These are phyloP conservation scores for Okapia johnstoni DNA, from an alignment of 2,113 vertebrate genomes.

Conservation along the genomic window DNA sequence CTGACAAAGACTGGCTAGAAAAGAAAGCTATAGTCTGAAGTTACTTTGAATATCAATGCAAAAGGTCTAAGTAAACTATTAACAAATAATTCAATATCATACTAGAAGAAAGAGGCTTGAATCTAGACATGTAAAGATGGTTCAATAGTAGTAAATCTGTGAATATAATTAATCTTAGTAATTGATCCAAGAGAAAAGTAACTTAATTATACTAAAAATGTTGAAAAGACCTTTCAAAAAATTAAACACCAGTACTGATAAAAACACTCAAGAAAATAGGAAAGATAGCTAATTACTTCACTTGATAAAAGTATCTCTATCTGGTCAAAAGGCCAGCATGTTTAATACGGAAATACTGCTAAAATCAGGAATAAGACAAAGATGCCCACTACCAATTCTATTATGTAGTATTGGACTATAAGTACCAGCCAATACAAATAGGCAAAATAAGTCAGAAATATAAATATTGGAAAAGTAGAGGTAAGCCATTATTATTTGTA, in stretches of 20 bases:
- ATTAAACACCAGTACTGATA: not conserved
- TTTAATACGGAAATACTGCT: not conserved
- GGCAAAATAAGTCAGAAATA: not conserved
- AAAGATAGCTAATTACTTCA: not conserved
- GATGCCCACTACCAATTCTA: not conserved
- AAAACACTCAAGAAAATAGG: not conserved
- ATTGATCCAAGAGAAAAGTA: not conserved
- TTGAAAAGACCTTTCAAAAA: not conserved
- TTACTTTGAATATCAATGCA: not conserved
- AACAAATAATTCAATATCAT: not conserved
- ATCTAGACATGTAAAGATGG: not conserved
- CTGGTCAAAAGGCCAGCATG: not conserved
- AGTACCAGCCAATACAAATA: not conserved
- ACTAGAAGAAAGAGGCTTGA: not conserved
- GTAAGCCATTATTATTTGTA: not conserved
- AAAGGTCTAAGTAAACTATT: not conserved
- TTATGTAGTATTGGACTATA: not conserved
- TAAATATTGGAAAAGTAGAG: not conserved
- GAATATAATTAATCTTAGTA: not conserved
- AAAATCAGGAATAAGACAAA: not conserved
- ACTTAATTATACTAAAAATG: not conserved
- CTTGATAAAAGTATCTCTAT: not conserved
- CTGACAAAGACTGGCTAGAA: not conserved
- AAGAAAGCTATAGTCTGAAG: not conserved
- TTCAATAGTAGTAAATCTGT: not conserved